Evolutionary conservation across 2,888 invertebrate genomes (phyloP), one percentile per base, ranked within the genome.

Genomic region (Eristalis arbustorum): DNA sequence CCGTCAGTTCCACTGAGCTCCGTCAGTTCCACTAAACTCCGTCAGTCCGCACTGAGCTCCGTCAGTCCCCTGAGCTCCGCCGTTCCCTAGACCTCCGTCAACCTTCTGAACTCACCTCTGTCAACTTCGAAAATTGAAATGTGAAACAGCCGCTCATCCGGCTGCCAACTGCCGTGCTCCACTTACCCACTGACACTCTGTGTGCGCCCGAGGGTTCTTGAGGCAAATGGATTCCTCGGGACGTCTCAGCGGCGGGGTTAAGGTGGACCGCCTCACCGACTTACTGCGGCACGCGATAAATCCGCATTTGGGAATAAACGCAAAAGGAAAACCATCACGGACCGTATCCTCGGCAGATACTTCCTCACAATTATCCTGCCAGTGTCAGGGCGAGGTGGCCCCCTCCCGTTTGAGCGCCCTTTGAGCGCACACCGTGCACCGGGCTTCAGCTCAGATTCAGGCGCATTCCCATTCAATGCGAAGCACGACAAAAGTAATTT

Each of bases 101-200:
- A 31, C 4, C 28, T 28, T 8, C 34, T 1, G 3, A 37, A 3
- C 25, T 1, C 1, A 25, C 2, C 25, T 25, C 25, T 25, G 3
- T 25, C 25, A 25, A 25, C 25, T 25, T 25, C 25, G n/a, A 61
- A 76, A 66, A 23, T 77, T 84, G 18, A 84, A 84, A 84, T 84
- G 84, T 84, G 84, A 73, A 31, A 66, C 64, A 2, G 49, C 25
- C 28, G 13, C 34, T 59, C 61, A 23, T 37, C 64, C 81, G 69
- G 66, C 74, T 82, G 78, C 83, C 68, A 37, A 72, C 34, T 49
- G 37, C 57, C 63, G 25, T 87, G 87, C 78, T 82, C 87, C 68
- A 87, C 82, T 87, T 87, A 87, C 87, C 87, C 83, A 87, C 87
- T 87, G 83, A 87, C 87, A 83, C 72, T 78, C 78, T 64, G 34